These are phyloP conservation scores for Smithornis capensis DNA, from an alignment of 2,113 vertebrate species.

Conservation along the genomic window DNA sequence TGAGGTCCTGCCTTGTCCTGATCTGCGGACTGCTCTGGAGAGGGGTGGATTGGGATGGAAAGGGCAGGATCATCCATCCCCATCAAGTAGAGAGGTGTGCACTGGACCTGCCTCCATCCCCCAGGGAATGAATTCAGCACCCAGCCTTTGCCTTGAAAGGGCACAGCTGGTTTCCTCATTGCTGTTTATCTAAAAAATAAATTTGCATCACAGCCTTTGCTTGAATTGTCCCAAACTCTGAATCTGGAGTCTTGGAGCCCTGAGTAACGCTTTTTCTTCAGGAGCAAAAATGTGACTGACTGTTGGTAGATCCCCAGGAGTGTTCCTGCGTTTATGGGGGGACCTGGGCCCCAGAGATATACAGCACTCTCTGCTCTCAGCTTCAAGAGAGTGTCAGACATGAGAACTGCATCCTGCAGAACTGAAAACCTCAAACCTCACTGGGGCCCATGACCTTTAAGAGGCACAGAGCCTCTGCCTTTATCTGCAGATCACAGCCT, in stretches of 20 bases:
- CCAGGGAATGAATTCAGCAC: background rate
- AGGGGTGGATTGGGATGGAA: background rate
- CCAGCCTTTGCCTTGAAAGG: background rate
- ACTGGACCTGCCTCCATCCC: background rate
- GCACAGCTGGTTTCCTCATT: background rate
- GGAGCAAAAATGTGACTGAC: accelerated
- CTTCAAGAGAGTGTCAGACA: background rate
- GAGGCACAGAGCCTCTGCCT: background rate
- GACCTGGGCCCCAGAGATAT: background rate
- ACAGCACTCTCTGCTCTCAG: background rate
- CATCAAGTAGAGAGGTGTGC: accelerated
- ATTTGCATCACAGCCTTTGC: background rate
- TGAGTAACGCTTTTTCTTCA: background rate
- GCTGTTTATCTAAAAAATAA: background rate
- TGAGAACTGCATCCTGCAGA: background rate
- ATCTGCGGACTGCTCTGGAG: accelerated
- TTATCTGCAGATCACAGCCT: background rate
- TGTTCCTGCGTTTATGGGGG: accelerated
- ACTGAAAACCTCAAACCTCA: background rate
- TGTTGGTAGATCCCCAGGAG: background rate
- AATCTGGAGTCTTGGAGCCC: accelerated
- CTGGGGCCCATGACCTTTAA: background rate
- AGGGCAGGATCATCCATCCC: background rate
- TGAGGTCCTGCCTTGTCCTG: background rate
- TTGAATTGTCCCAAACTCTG: background rate